Evolutionary conservation across 1,140 invertebrate genomes (phyloP), one percentile per base, ranked within the genome.

Genomic region (Cydia splendana): DNA sequence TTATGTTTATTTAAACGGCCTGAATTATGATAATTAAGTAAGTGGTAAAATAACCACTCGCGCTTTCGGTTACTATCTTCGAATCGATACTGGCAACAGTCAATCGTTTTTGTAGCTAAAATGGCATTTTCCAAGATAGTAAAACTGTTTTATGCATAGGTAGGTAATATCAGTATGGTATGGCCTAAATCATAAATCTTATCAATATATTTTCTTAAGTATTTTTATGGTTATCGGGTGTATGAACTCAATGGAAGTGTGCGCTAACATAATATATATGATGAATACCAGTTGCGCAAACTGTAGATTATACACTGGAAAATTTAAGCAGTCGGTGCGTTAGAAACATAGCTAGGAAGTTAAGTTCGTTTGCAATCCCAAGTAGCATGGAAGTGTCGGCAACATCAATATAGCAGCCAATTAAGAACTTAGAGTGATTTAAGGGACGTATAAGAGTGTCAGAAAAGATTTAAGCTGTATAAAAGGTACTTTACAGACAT

Each of bases 181-280:
- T 20, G 7, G 4, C 20, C 20, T 24, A 62, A 24, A 62, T 62
- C 57, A 62, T 62, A 62, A 62, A 62, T 62, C 57, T 62, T 62
- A 24, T 62, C 57, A 62, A 62, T 24, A 10, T 62, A 62, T 62
- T 62, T 62, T 24, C 57, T 62, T 62, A 62, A 62, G 57, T 62
- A 62, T 62, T 62, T 53, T 62, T 62, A 62, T 62, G 57, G 57
- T 24, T 62, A 62, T 62, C 18, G 57, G 18, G 10, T 62, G 57
- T 62, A 24, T 24, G 20, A 62, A 20, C 53, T 57, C 15, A 62
- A 20, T 62, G n/a, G 7, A 53, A 53, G 2, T 53, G 38, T n/a
- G 51, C 18, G 5, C n/a, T 53, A 42, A 7, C 15, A 18, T 53
- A 53, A 53, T 15, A 51, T n/a, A n/a, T 53, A 53, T 48, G n/a